phyloP scores from a whole-genome alignment of 2,797 vertebrate species.

The Cyprinodon diabolis region DNA sequence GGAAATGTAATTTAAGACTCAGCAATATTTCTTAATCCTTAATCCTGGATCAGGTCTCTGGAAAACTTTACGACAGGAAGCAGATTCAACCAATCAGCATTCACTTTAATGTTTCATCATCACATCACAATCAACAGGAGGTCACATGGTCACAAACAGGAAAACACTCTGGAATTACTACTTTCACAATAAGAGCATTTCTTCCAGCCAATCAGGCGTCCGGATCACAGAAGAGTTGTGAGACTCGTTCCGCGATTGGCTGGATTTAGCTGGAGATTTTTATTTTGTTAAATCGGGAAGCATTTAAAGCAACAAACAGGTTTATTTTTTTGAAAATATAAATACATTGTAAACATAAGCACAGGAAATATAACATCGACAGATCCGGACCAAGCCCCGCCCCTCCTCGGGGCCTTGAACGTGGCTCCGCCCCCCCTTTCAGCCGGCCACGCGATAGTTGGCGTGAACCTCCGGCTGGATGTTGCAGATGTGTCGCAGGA shows the following conservation, averaged over 20 bases:
- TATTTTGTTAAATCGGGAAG: constrained; percentile 8
- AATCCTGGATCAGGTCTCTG: not conserved
- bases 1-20: too few species aligned
- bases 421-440: constrained; percentile 11
- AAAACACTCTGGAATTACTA: constrained; percentile 12
- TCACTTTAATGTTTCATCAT: constrained; percentile 43
- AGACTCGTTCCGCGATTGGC: constrained; percentile 3
- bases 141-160: constrained; percentile 42
- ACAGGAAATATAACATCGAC: constrained; percentile 42
- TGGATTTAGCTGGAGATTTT: constrained; percentile 11
- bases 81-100: not conserved
- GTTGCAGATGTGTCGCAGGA: constrained; percentile 81
- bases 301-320: constrained; percentile 5
- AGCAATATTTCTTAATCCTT: too few species aligned
- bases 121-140: constrained; percentile 37
- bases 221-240: not conserved
- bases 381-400: constrained; percentile 10
- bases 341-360: constrained; percentile 54
- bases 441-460: constrained; percentile 83
- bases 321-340: constrained; percentile 21
- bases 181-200: constrained; percentile 35
- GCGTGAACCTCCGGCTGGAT: constrained; percentile 83
- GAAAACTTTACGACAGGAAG: not conserved
- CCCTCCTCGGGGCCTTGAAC: not conserved
- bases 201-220: constrained; percentile 22